These are phyloP conservation scores for Laticauda laticaudata DNA, from an alignment of 2,113 vertebrate genomes.

Conservation along the genomic window DNA sequence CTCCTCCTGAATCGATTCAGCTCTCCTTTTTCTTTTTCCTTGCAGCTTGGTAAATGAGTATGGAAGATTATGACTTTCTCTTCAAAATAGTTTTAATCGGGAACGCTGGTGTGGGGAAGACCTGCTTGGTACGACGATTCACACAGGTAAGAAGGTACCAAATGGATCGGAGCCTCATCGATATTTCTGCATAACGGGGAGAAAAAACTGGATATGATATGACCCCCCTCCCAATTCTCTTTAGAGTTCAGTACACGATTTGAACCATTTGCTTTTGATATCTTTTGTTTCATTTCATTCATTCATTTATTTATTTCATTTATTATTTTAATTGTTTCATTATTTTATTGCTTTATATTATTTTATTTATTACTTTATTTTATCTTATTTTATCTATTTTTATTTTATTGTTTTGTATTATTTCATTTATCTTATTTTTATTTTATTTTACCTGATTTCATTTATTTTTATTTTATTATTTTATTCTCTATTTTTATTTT, in stretches of 20 bases:
- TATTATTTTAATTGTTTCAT: neutral
- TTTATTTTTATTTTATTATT: too few relatives aligned
- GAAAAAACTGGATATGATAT: too few relatives aligned
- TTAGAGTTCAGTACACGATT: neutral
- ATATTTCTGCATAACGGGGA: neutral
- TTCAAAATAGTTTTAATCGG: conserved; percentile 99
- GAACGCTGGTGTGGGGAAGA: conserved; percentile 99
- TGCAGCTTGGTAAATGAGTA: conserved; percentile 90
- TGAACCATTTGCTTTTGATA: neutral
- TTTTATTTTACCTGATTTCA: too few relatives aligned
- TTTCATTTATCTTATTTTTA: too few relatives aligned
- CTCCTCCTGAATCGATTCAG: neutral
- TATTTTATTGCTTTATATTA: too few relatives aligned
- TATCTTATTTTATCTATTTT: too few relatives aligned
- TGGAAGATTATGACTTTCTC: conserved; percentile 99
- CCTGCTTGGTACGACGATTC: conserved; percentile 95
- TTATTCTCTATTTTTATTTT: too few relatives aligned
- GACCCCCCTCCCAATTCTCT: neutral
- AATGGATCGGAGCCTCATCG: neutral
- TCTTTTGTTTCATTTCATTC: neutral
- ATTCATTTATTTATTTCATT: neutral
- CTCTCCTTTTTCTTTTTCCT: conserved; percentile 35
- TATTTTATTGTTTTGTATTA: too few relatives aligned
- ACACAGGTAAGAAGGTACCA: conserved; percentile 85
- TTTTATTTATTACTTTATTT: too few relatives aligned